Evolutionary conservation across 53 echinoderm and acorn worm species (phyloP).

Genomic region (Stichopus horrens): DNA sequence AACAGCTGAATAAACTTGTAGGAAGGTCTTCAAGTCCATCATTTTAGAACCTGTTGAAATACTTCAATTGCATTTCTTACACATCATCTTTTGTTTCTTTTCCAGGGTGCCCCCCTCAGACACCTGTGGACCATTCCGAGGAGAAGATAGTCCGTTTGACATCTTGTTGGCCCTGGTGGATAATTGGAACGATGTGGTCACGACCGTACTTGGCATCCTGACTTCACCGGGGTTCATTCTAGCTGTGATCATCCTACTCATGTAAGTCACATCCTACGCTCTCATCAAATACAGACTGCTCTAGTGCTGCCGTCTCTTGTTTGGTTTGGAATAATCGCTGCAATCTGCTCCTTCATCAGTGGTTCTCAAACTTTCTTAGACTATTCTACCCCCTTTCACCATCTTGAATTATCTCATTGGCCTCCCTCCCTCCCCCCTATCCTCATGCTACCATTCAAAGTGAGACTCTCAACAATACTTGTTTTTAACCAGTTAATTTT

Average conservation of each 20-base stretch:
- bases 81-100: neutral
- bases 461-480: too few species aligned
- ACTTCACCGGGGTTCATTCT: conserved; percentile 78
- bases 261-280: conserved; percentile 54
- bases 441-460: too few species aligned
- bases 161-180: conserved; percentile 63
- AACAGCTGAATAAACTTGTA: too few species aligned
- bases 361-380: too few species aligned
- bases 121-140: conserved; percentile 78
- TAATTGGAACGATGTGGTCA: conserved; percentile 62
- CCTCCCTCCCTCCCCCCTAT: too few species aligned
- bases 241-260: conserved; percentile 62
- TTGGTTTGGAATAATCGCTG: neutral
- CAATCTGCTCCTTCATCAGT: too few species aligned
- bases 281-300: neutral
- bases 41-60: neutral
- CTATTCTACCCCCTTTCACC: too few species aligned
- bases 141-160: conserved; percentile 55
- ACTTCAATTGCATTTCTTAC: neutral
- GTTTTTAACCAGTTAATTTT: too few species aligned
- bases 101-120: conserved; percentile 71
- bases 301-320: neutral
- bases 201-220: conserved; percentile 62
- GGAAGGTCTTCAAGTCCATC: neutral
- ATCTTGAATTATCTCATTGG: too few species aligned